These are phyloP conservation scores for Tridacna gigas DNA, from an alignment of 2,888 invertebrate genomes.

Conservation along the genomic window DNA sequence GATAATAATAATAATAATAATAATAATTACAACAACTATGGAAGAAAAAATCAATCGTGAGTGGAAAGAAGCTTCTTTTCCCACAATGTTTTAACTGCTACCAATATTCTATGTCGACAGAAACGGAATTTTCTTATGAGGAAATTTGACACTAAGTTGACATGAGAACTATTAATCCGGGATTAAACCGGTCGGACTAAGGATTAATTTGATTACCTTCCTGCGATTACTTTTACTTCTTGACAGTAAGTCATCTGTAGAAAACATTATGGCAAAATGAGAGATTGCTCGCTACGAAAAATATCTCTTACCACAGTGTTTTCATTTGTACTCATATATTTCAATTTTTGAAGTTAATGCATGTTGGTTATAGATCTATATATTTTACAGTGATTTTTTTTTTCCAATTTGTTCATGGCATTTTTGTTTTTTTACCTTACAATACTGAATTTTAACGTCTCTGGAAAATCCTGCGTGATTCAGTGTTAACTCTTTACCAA, in stretches of 20 bases:
- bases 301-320: no score
- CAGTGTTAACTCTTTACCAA: background rate
- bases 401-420: no score
- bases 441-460: no score
- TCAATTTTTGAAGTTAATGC: no score
- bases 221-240: background rate
- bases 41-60: background rate
- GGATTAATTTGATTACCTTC: background rate
- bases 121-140: background rate
- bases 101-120: background rate
- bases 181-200: background rate
- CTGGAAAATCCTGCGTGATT: background rate
- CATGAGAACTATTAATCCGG: background rate
- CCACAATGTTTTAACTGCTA: background rate
- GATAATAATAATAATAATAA: background rate
- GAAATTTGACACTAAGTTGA: background rate
- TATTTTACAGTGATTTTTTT: no score
- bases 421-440: no score
- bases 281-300: background rate
- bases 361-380: no score
- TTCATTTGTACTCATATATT: no score
- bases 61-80: background rate
- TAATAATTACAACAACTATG: background rate
- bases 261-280: background rate
- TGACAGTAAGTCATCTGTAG: background rate